Conservation (phyloP, 2,797 vertebrate species). For the Gymnothorax javanicus region DNA sequence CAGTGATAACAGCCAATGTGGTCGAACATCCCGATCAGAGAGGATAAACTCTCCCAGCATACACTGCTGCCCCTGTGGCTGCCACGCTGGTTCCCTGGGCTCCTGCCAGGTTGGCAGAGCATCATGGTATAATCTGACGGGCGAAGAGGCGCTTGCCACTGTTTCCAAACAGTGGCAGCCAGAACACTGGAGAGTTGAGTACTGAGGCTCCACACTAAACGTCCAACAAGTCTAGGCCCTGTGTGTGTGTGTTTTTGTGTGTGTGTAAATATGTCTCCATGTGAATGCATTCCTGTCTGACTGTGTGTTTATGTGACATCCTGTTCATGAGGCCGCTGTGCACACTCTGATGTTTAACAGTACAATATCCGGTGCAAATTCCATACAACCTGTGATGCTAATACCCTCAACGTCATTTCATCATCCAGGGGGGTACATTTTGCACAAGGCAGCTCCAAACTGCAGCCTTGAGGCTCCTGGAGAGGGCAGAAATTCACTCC, state of each 20-base stretch:
- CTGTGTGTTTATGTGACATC: constrained; percentile 3
- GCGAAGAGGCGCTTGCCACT: not conserved
- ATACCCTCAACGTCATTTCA: not conserved
- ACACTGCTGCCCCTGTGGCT: constrained; percentile 65
- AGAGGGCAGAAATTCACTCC: not conserved
- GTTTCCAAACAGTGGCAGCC: not conserved
- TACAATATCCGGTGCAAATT: not conserved
- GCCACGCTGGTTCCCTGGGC: constrained; percentile 66
- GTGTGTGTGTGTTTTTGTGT: not conserved
- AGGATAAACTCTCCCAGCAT: constrained; percentile 72
- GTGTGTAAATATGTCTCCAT: not conserved
- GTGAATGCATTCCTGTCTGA: not conserved
- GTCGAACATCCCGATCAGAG: constrained; percentile 51
- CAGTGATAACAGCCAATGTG: constrained; percentile 63
- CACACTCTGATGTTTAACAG: not conserved
- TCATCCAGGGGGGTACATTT: not conserved
- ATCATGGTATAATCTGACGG: constrained; percentile 38
- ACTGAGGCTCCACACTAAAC: not conserved
- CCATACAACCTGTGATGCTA: not conserved
- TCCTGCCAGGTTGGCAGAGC: constrained; percentile 64
- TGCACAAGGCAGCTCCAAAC: not conserved
- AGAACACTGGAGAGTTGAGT: not conserved
- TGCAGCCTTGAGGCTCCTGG: not conserved
- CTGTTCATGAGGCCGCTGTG: not conserved
- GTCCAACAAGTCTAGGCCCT: not conserved